These are phyloP conservation scores for Donacobius atricapilla DNA, from an alignment of 2,113 vertebrate genomes.

Conservation along the genomic window DNA sequence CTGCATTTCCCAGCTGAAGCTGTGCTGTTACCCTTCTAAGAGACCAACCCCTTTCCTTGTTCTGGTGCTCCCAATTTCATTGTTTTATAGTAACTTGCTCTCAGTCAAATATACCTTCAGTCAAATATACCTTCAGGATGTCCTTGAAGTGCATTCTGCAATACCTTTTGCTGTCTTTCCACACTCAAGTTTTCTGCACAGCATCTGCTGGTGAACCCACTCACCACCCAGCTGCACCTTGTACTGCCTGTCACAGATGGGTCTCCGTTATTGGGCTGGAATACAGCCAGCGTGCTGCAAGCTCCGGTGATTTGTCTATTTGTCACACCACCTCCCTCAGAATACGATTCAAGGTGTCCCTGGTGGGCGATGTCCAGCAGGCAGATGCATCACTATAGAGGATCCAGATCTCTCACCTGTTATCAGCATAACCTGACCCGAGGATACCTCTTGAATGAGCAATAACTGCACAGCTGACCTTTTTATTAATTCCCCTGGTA, in stretches of 20 bases:
- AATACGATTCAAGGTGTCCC: not conserved
- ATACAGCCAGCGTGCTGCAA: not conserved
- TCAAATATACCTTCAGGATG: not conserved
- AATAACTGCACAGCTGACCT: not conserved
- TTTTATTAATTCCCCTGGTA: not conserved
- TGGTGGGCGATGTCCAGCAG: not conserved
- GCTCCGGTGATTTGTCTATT: not conserved
- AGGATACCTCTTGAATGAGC: not conserved
- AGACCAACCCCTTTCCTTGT: not conserved
- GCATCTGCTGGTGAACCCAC: not conserved
- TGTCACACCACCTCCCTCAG: not conserved
- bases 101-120: not conserved
- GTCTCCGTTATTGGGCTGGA: not conserved
- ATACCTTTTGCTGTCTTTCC: not conserved
- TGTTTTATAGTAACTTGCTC: not conserved
- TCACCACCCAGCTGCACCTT: not conserved
- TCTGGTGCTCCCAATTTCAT: not conserved
- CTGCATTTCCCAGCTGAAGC: not conserved
- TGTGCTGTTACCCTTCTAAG: not conserved
- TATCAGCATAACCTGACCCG: not conserved
- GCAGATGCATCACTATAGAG: not conserved
- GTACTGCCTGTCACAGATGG: not conserved
- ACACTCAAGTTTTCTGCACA: not conserved
- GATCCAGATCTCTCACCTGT: not conserved
- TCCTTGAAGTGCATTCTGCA: not conserved